phyloP scores from a whole-genome alignment of 2,797 vertebrate genomes.

The Heliangelus exortis region DNA sequence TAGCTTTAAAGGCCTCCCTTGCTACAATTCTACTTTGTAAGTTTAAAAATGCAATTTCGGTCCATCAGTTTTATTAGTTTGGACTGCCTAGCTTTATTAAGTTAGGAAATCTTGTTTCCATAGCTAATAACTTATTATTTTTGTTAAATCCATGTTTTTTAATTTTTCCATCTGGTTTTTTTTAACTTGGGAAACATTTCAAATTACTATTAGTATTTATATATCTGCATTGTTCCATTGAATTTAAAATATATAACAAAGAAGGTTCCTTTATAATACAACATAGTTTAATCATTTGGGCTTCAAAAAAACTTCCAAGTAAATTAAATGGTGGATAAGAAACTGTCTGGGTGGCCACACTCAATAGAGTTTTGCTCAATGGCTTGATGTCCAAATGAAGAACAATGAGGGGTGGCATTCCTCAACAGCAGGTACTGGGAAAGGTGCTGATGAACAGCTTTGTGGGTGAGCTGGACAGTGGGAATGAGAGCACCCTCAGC shows the following conservation, averaged over 20 bases:
- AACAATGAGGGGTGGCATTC: too few species aligned
- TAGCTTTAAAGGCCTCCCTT: conserved; percentile 59
- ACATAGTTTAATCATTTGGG: conserved; percentile 37
- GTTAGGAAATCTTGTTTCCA: not conserved
- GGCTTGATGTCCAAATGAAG: too few species aligned
- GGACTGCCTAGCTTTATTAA: not conserved
- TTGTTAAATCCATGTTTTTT: not conserved
- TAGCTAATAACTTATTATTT: not conserved
- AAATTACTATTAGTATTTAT: not conserved
- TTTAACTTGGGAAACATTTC: not conserved
- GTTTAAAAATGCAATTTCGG: not conserved
- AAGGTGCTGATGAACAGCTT: too few species aligned
- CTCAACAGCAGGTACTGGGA: too few species aligned
- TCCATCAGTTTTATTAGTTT: conserved; percentile 27
- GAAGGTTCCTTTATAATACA: not conserved
- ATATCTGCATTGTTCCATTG: not conserved
- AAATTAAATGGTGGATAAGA: not conserved
- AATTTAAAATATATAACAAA: not conserved
- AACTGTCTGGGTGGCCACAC: too few species aligned
- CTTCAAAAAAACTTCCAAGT: conserved; percentile 16
- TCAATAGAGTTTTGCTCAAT: too few species aligned
- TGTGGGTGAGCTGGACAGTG: too few species aligned
- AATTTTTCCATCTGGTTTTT: not conserved
- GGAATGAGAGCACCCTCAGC: too few species aligned
- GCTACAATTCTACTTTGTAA: not conserved